These are phyloP conservation scores for Hypotaenidia philippensis DNA, from an alignment of 2,797 vertebrate species.

Conservation along the genomic window DNA sequence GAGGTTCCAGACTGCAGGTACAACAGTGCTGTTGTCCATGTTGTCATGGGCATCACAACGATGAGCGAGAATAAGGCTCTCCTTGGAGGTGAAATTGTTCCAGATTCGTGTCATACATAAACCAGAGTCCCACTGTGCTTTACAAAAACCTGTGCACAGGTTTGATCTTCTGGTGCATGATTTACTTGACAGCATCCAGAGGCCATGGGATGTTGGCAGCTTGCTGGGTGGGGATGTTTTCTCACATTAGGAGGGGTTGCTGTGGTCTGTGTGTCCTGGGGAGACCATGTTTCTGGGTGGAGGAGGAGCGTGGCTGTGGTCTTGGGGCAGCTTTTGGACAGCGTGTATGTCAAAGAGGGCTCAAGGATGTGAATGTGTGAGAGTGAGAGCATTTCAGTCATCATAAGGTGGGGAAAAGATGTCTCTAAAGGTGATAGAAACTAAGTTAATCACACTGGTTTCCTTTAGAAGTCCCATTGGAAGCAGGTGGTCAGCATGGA, in stretches of 20 bases:
- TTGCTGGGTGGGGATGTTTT: not conserved
- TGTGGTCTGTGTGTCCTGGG: not conserved
- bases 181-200: not conserved
- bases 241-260: not conserved
- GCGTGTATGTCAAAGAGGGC: not conserved
- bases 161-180: not conserved
- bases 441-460: not conserved
- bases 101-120: not conserved
- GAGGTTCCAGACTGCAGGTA: not conserved
- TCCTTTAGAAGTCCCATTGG: not conserved
- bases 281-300: not conserved
- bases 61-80: not conserved
- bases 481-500: not conserved
- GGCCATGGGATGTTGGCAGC: not conserved
- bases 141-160: not conserved
- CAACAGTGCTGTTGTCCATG: not conserved
- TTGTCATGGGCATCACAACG: not conserved
- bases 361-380: not conserved
- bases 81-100: not conserved
- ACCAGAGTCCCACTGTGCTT: not conserved
- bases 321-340: not conserved
- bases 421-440: not conserved
- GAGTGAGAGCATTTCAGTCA: not conserved
- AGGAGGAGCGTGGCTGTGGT: not conserved
- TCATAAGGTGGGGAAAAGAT: not conserved